Base-by-base conservation (phyloP, 1,140 invertebrate species). In the Platyura marginata region DNA sequence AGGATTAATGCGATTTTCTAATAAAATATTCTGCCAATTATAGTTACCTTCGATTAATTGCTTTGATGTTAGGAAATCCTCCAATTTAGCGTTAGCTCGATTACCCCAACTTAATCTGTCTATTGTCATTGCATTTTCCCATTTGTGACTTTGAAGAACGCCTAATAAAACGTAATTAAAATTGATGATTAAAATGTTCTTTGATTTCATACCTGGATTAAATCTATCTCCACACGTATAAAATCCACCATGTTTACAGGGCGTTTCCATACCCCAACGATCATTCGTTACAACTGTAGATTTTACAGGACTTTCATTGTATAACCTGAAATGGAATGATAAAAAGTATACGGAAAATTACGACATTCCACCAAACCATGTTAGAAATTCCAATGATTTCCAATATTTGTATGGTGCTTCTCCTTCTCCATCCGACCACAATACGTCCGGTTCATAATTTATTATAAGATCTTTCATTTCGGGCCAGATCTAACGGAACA, bases 391-490 rank as follows among this genome's bases (percentile, higher is more conserved):
- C 47, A 72, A 76, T 0, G 82, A 77, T 25, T 72, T 71, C 79
- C 79, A 98, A 53, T 96, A 97, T 1, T 67, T 66, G 50, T 81
- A 77, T 1, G 70, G 52, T 1, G 81, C 77, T 54, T 87, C 84
- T 81, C 83, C 86, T 47, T 89, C 84, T 0, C 91, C 91, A 62
- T 96, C 91, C 0, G 89, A 87, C 25, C 93, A 97, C 16, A 97
- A 61, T 0, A 97, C 64, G 42, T 91, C 85, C 0, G 93, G 92
- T 46, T 81, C 59, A 56, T 96, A 98, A 36, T 67, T 66, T 21
- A 81, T 62, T 1, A 88, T 63, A 34, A 89, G 52, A 51, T 87
- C 81, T 33, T 71, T 64, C 44, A 88, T 63, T 60, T 88, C 83
- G 0, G 81, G 81, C 33, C 18, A 4, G 36, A 18, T 18, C 9